phyloP scores from a whole-genome alignment of 2,113 vertebrate genomes.

The Cochlearius cochlearius region DNA sequence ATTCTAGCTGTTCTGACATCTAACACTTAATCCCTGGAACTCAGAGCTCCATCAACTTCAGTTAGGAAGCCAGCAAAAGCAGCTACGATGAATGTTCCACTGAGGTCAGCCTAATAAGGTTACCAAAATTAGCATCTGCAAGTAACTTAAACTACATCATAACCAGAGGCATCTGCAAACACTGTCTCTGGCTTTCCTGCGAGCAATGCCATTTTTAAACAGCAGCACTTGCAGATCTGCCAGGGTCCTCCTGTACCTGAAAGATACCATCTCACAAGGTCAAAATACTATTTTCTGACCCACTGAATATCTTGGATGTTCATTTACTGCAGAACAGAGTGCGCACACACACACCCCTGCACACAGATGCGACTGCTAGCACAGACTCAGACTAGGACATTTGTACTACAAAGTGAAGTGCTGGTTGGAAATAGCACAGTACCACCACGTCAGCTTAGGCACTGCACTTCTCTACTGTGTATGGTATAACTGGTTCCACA shows the following conservation, averaged over 20 bases:
- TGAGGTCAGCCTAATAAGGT: neutral
- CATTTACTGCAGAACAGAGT: neutral
- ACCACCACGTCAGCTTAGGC: neutral
- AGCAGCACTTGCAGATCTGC: neutral
- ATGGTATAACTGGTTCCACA: fast-evolving
- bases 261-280: neutral
- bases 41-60: neutral
- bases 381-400: neutral
- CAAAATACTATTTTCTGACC: neutral
- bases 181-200: neutral
- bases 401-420: neutral
- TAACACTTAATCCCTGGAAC: neutral
- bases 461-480: neutral
- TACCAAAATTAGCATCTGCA: neutral
- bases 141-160: neutral
- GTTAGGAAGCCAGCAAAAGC: neutral
- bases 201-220: neutral
- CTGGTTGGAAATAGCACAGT: neutral
- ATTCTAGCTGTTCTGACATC: neutral
- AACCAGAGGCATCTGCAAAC: neutral
- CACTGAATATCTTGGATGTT: neutral
- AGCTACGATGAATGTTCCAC: neutral
- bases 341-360: fast-evolving
- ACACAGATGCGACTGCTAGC: neutral
- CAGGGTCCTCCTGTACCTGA: neutral